Evolutionary conservation across 2,888 invertebrate species (phyloP).

Genomic region (Tromatobia lineatoria): DNA sequence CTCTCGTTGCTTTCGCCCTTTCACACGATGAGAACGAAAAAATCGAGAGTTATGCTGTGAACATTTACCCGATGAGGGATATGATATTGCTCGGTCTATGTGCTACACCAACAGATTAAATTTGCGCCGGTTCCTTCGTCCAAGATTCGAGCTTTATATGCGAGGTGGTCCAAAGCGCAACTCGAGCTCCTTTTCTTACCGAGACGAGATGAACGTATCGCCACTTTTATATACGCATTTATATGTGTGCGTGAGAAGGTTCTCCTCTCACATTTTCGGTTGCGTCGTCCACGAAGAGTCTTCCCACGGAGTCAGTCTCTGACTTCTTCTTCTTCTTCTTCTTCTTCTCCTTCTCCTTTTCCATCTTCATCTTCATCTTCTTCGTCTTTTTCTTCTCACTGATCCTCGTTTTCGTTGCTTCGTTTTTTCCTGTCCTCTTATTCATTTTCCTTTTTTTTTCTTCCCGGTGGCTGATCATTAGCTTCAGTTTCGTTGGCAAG

Average conservation of each 20-base stretch:
- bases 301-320: slow-evolving; percentile 69
- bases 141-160: slow-evolving; percentile 61
- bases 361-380: slow-evolving; percentile 56
- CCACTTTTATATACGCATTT: slow-evolving; percentile 20
- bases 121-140: slow-evolving; percentile 61
- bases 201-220: slow-evolving; percentile 38
- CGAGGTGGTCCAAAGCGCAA: slow-evolving; percentile 67
- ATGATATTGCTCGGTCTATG: slow-evolving; percentile 28
- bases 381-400: slow-evolving; percentile 38
- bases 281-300: slow-evolving; percentile 51
- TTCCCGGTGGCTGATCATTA: slow-evolving; percentile 67
- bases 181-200: slow-evolving; percentile 64
- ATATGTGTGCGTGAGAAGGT: slow-evolving; percentile 28
- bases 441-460: slow-evolving; percentile 45
- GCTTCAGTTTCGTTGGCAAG: slow-evolving; percentile 68
- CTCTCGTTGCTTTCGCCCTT: slow-evolving; percentile 18
- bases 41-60: slow-evolving; percentile 24
- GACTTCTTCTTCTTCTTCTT: slow-evolving; percentile 66
- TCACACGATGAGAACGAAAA: slow-evolving; percentile 42
- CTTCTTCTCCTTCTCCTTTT: neutral
- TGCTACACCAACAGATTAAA: slow-evolving; percentile 50
- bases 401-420: slow-evolving; percentile 15
- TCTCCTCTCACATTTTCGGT: slow-evolving; percentile 38
- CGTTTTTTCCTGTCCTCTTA: slow-evolving; percentile 35
- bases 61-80: slow-evolving; percentile 34